A percentile compares a stretch with the other conserved stretches of the same genome.
Evolutionary conservation across 2,113 vertebrate species (phyloP).

Genomic region (Anguilla rostrata): DNA sequence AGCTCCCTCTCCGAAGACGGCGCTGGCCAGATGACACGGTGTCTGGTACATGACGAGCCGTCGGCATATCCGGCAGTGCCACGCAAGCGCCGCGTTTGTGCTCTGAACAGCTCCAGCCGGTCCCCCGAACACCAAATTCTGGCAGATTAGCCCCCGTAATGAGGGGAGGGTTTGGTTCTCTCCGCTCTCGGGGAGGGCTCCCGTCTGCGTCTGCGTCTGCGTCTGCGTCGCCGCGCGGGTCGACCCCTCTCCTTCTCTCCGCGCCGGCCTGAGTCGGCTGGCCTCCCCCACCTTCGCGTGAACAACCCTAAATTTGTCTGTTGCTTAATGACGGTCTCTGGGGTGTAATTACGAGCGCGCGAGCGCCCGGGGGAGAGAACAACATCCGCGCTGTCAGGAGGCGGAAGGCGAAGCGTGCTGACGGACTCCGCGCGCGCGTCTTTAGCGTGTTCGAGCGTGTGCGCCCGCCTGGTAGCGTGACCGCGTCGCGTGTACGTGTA

Average conservation of each 20-base stretch:
- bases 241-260: not conserved
- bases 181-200: too few relatives aligned
- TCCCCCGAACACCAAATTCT: not conserved
- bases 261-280: constrained; percentile 18
- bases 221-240: not conserved
- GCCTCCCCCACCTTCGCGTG: constrained; percentile 8
- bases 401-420: not conserved
- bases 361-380: not conserved
- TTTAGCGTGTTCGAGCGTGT: not conserved
- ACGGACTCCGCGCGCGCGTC: not conserved
- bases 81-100: not conserved
- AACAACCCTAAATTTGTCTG: constrained; percentile 21
- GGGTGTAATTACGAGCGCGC: constrained; percentile 17
- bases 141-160: not conserved
- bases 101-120: not conserved
- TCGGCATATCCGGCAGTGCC: not conserved
- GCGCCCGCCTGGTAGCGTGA: too few relatives aligned
- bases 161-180: not conserved
- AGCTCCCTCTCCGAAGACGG: not conserved
- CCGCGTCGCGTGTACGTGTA: too few relatives aligned
- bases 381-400: not conserved
- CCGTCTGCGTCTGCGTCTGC: too few relatives aligned
- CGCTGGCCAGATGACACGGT: not conserved
- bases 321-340: constrained; percentile 14
- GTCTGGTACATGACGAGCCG: not conserved